These are phyloP conservation scores for Balaeniceps rex DNA, from an alignment of 2,113 vertebrate genomes.

Conservation along the genomic window DNA sequence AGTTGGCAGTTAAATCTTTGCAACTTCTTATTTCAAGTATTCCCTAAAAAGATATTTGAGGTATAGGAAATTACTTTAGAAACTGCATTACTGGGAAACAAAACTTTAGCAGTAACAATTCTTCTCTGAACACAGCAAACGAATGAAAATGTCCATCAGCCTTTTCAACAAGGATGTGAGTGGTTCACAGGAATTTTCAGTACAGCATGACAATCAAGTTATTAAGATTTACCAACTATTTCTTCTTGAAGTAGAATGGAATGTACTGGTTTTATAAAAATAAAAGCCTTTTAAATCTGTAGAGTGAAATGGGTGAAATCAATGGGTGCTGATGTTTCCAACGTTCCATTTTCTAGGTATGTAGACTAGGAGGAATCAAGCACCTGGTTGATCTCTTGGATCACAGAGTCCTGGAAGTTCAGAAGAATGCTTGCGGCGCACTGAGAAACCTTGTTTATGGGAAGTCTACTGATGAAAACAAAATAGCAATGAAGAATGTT, in stretches of 20 bases:
- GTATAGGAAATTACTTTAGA: not conserved
- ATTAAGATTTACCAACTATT: not conserved
- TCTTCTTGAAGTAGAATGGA: not conserved
- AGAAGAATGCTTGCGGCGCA: slow-evolving; percentile 93
- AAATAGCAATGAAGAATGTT: slow-evolving; percentile 91
- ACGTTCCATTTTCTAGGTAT: slow-evolving; percentile 74
- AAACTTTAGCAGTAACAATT: not conserved
- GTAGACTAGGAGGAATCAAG: slow-evolving; percentile 91
- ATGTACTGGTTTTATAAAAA: not conserved
- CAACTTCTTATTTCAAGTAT: not conserved
- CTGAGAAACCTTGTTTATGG: slow-evolving; percentile 95
- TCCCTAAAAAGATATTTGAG: not conserved
- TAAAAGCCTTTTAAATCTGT: not conserved
- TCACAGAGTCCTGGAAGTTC: slow-evolving; percentile 93
- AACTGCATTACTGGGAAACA: not conserved
- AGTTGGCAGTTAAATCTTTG: not conserved
- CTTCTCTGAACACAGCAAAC: not conserved
- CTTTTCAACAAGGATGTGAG: not conserved
- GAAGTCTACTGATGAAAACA: slow-evolving; percentile 95
- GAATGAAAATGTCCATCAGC: not conserved
- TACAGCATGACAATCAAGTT: not conserved
- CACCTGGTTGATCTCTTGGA: slow-evolving; percentile 95
- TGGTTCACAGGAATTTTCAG: not conserved
- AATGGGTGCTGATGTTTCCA: not conserved
- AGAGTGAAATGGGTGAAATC: not conserved